A percentile compares a stretch with the other conserved stretches of the same genome.
Conservation (phyloP, 1,140 invertebrate species). For the Drosophila rhopaloa region DNA sequence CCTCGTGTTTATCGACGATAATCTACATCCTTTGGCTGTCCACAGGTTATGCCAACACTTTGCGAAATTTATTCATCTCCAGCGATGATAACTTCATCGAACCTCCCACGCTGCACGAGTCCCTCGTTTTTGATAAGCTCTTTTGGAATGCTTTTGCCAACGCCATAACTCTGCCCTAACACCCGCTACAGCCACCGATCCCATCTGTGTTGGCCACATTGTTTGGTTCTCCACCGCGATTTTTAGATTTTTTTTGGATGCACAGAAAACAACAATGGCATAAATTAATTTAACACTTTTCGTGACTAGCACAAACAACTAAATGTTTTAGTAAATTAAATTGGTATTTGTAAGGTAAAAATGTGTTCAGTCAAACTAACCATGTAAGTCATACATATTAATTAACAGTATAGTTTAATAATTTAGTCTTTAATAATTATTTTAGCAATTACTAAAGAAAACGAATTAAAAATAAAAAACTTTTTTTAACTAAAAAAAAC, state of each 20-base stretch:
- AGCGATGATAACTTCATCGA: conserved; percentile 46
- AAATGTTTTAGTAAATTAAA: too few relatives aligned
- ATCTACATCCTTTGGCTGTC: conserved; percentile 38
- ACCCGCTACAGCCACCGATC: conserved; percentile 28
- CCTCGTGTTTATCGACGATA: conserved; percentile 40
- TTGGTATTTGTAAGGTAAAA: too few relatives aligned
- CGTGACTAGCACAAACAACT: too few relatives aligned
- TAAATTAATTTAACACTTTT: neutral
- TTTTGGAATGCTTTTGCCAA: conserved; percentile 52
- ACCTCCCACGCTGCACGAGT: conserved; percentile 52
- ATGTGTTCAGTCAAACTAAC: too few relatives aligned
- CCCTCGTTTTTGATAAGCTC: conserved; percentile 56
- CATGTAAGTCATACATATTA: too few relatives aligned
- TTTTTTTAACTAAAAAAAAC: too few relatives aligned
- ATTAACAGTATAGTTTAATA: too few relatives aligned
- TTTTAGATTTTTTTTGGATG: conserved; percentile 12
- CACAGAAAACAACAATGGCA: neutral
- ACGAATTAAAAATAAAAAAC: too few relatives aligned
- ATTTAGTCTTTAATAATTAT: too few relatives aligned
- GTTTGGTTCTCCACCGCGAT: conserved; percentile 33
- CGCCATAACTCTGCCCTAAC: conserved; percentile 63
- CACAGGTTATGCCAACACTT: conserved; percentile 37
- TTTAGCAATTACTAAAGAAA: too few relatives aligned
- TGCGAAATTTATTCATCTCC: conserved; percentile 47
- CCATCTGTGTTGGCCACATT: conserved; percentile 48